Percentiles rank a stretch among this genome's conserved stretches.
phyloP scores from a whole-genome alignment of 2,113 vertebrate genomes.

The Nipponia nippon region DNA sequence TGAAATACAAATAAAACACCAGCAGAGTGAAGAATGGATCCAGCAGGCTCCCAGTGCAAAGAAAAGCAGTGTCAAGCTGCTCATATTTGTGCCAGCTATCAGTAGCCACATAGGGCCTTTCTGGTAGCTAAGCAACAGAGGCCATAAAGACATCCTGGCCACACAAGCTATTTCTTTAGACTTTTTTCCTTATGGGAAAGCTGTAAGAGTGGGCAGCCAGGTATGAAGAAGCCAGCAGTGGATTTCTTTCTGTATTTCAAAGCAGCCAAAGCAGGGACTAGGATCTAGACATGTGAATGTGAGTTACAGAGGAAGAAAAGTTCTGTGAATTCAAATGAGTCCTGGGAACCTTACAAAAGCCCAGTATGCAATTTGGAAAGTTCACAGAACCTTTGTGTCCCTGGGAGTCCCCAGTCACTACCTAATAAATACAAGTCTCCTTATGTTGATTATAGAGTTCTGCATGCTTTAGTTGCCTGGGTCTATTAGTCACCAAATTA shows the following conservation, averaged over 20 bases:
- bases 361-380: background rate
- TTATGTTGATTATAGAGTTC: slow-evolving; percentile 41
- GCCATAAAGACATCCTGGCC: background rate
- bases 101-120: background rate
- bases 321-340: background rate
- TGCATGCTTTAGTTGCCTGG: slow-evolving; percentile 6
- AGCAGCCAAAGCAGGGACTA: background rate
- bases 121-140: slow-evolving; percentile 47
- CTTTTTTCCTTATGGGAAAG: background rate
- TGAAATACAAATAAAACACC: background rate
- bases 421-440: slow-evolving; percentile 39
- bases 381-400: background rate
- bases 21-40: background rate
- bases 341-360: background rate
- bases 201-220: background rate
- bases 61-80: background rate
- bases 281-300: background rate
- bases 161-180: background rate
- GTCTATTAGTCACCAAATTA: slow-evolving; percentile 68
- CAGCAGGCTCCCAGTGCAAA: background rate
- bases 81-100: background rate
- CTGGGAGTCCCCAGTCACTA: background rate
- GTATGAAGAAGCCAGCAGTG: background rate
- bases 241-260: background rate
- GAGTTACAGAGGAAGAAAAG: background rate